Evolutionary conservation across 2,113 vertebrate species (phyloP).

Genomic region (Hoplias malabaricus): DNA sequence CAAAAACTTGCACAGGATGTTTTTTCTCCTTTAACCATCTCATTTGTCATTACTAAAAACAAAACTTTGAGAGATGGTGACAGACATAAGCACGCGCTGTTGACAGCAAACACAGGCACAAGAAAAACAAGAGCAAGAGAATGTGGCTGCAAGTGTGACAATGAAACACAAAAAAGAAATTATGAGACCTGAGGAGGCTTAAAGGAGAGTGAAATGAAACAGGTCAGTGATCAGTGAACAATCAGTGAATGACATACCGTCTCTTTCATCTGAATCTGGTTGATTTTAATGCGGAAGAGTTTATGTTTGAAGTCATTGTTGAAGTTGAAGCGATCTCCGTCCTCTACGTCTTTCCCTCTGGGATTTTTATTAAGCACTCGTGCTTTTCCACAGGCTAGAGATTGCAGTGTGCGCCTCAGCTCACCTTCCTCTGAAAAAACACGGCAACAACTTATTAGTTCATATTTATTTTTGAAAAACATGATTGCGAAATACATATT

Average conservation of each 20-base stretch:
- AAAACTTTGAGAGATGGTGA: neutral
- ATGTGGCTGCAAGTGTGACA: neutral
- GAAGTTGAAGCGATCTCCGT: slow-evolving; percentile 96
- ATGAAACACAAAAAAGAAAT: neutral
- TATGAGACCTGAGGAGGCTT: neutral
- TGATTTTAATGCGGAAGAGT: slow-evolving; percentile 99
- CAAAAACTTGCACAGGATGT: neutral
- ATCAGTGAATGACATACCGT: slow-evolving; percentile 73
- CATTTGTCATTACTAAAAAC: neutral
- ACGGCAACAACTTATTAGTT: neutral
- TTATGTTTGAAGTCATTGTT: slow-evolving; percentile 98
- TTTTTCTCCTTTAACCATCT: neutral
- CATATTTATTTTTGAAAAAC: neutral
- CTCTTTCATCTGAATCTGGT: slow-evolving; percentile 99
- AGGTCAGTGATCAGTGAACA: no score
- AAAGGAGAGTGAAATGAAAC: neutral
- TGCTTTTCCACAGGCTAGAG: slow-evolving; percentile 96
- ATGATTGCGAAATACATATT: neutral
- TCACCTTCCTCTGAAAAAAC: slow-evolving; percentile 87
- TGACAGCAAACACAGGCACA: neutral
- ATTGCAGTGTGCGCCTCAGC: slow-evolving; percentile 92
- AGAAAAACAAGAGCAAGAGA: neutral
- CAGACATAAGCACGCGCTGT: neutral
- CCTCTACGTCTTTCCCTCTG: slow-evolving; percentile 98
- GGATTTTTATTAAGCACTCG: slow-evolving; percentile 92